Evolutionary conservation across 1,140 invertebrate species (phyloP).

Genomic region (Drosophila funebris): DNA sequence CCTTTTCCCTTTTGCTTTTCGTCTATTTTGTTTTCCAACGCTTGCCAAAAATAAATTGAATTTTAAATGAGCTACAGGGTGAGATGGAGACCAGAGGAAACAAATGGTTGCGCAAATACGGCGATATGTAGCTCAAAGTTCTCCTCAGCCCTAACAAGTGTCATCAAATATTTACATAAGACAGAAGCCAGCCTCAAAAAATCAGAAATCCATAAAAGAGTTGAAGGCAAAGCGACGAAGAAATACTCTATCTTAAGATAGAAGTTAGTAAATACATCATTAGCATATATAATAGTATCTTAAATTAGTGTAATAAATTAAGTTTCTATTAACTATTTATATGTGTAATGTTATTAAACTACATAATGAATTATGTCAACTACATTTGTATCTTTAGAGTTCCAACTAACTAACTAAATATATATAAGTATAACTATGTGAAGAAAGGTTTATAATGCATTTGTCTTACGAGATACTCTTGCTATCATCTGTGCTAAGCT

Average conservation of each 20-base stretch:
- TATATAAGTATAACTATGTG: too few relatives aligned
- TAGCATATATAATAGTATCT: too few relatives aligned
- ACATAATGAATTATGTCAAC: too few relatives aligned
- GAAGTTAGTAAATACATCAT: too few relatives aligned
- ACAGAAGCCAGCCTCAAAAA: constrained; percentile 47
- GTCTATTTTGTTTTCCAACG: constrained; percentile 14
- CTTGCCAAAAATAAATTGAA: constrained; percentile 71
- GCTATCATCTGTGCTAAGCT: background rate
- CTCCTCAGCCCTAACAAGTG: constrained; percentile 39
- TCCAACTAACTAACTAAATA: too few relatives aligned
- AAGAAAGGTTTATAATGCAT: too few relatives aligned
- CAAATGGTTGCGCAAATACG: constrained; percentile 20
- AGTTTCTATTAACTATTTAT: too few relatives aligned
- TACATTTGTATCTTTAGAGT: too few relatives aligned
- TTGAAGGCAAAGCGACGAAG: constrained; percentile 16
- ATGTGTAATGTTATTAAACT: too few relatives aligned
- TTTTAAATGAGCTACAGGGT: constrained; percentile 61
- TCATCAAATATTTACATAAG: constrained; percentile 71
- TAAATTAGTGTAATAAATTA: too few relatives aligned
- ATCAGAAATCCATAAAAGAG: constrained; percentile 28
- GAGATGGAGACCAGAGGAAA: background rate
- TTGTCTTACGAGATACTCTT: too few relatives aligned
- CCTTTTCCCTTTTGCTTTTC: background rate
- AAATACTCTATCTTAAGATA: background rate
- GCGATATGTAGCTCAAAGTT: constrained; percentile 14